These are phyloP conservation scores for Scaptomyza caliginosa DNA, from an alignment of 2,888 invertebrate genomes.

Conservation along the genomic window DNA sequence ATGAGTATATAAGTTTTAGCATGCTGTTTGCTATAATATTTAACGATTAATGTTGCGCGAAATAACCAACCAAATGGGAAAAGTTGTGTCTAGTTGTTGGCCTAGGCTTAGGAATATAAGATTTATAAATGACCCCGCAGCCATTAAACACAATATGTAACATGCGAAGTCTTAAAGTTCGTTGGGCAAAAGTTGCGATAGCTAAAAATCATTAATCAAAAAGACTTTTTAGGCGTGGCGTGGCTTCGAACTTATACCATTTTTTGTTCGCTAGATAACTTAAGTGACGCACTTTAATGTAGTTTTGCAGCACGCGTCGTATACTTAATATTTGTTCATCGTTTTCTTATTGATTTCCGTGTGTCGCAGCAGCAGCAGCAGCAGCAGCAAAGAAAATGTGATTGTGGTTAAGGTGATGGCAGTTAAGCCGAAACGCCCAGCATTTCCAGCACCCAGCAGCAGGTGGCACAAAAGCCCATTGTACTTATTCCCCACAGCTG, in stretches of 20 bases:
- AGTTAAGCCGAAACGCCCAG: background rate
- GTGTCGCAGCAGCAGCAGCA: constrained; percentile 2
- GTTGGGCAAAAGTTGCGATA: constrained; percentile 53
- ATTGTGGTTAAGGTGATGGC: constrained; percentile 25
- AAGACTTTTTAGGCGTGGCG: constrained; percentile 23
- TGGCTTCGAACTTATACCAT: background rate
- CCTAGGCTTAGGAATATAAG: constrained; percentile 40
- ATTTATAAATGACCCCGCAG: constrained; percentile 70
- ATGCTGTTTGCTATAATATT: constrained; percentile 12
- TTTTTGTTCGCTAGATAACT: background rate
- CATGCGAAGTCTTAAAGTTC: constrained; percentile 35
- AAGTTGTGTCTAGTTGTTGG: constrained; percentile 50
- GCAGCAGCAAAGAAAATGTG: constrained; percentile 11
- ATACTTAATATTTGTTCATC: constrained; percentile 36
- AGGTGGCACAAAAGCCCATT: constrained; percentile 37
- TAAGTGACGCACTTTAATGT: background rate
- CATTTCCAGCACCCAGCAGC: constrained; percentile 26
- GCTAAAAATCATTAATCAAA: constrained; percentile 58
- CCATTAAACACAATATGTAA: constrained; percentile 5
- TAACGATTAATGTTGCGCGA: constrained; percentile 78
- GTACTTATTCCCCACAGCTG: constrained; percentile 9
- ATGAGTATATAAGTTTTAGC: background rate
- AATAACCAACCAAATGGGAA: constrained; percentile 73
- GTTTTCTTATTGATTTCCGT: constrained; percentile 45
- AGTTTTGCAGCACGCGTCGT: constrained; percentile 11